Conservation (phyloP, 2,113 vertebrate species). For the Brevimyrus niger region DNA sequence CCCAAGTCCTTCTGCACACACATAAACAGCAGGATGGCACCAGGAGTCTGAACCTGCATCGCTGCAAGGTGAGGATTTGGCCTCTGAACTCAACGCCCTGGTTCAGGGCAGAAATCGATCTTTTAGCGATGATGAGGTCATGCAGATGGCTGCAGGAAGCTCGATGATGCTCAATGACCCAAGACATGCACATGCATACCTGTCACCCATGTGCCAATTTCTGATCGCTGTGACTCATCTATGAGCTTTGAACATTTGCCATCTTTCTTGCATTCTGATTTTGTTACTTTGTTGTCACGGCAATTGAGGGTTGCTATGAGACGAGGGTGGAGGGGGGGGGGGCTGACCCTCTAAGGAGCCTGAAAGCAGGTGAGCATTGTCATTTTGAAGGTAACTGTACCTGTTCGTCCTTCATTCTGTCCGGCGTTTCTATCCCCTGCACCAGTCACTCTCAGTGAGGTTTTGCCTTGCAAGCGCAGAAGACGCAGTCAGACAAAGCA, state of each 20-base stretch:
- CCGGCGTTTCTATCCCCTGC: not conserved
- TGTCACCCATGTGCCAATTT: not conserved
- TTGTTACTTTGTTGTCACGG: not conserved
- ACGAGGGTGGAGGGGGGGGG: not conserved
- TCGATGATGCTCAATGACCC: not conserved
- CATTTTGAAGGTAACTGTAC: not conserved
- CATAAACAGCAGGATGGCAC: not conserved
- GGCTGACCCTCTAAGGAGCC: not conserved
- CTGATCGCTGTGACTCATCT: not conserved
- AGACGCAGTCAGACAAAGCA: not conserved
- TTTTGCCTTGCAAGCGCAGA: not conserved
- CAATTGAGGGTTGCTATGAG: not conserved
- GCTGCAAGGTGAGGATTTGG: not conserved
- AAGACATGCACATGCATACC: not conserved
- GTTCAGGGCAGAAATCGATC: not conserved
- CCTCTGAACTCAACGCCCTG: not conserved
- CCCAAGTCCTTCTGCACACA: not conserved
- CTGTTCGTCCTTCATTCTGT: not conserved
- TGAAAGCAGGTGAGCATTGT: not conserved
- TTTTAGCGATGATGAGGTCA: not conserved
- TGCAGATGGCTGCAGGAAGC: not conserved
- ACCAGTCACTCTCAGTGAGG: not conserved
- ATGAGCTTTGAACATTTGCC: not conserved
- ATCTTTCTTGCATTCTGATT: not conserved
- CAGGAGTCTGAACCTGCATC: not conserved